Base-by-base conservation (phyloP, 2,113 vertebrate species). In the Brachyistius frenatus region DNA sequence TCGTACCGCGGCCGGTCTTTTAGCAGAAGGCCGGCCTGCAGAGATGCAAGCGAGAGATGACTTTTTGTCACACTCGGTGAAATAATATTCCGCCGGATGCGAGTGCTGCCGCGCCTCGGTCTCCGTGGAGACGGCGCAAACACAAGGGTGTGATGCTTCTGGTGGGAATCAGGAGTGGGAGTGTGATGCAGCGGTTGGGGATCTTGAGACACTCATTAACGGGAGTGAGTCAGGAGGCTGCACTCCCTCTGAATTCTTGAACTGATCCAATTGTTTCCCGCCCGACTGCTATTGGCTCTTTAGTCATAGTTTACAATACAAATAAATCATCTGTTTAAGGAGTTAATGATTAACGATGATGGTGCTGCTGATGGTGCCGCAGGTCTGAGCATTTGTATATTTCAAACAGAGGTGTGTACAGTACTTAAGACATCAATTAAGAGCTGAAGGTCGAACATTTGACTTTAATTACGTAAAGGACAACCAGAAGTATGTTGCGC, bases 41-140 rank as follows among this genome's bases (percentile, higher is more conserved):
- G 37, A 71, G 41, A 66, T 4, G 23, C 8, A 60, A 0, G 8
- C 4, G 16, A 53, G 4, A 61, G 7, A 60, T 4, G 8, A 62
- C 57, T 30, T 5, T 60, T 5, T 60, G 58, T 66, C 37, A 15
- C 60, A 60, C 44, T 63, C 14, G 16, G 33, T 41, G 57, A 79
- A 68, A 86, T 71, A 63, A 16, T n/a, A 23, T 44, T 41, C 63
- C 47, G 36, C 32, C 0, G 33, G 62, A 76, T 77, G 66, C 85
- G 54, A 71, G 30, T 53, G 66, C 23, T 39, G 79, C 81, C 90
- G 76, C 87, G 41, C 87, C 84, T 79, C 50, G 1, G 78, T 89
- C 58, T 15, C 91, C 32, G 3, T 55, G 82, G 90, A 66, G 8
- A 93, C 72, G 0, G 6, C 2, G 73, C 72, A 89, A 92, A 91